Evolutionary conservation across 2,113 vertebrate genomes (phyloP).

Genomic region (Panthera uncia): DNA sequence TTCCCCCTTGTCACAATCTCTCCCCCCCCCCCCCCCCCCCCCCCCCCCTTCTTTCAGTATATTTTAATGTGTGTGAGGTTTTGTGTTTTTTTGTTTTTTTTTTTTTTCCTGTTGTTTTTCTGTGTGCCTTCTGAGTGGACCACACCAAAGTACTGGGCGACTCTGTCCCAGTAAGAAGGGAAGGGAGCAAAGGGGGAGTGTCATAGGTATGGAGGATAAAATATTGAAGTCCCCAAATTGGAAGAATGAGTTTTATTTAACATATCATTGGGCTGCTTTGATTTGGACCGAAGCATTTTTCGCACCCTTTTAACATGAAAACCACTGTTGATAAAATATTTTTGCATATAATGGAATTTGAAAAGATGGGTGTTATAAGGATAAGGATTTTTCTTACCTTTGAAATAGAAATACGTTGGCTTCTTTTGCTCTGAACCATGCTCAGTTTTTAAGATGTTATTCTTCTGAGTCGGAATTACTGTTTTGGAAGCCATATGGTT

Average conservation of each 20-base stretch:
- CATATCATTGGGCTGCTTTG: not conserved
- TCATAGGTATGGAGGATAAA: slow-evolving; percentile 22
- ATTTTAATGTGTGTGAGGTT: slow-evolving; percentile 9
- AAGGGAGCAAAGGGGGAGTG: not conserved
- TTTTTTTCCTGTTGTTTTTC: slow-evolving; percentile 17
- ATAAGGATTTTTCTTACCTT: slow-evolving; percentile 12
- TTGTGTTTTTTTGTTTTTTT: not conserved
- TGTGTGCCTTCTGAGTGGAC: slow-evolving; percentile 47
- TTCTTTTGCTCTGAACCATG: not conserved
- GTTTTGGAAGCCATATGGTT: slow-evolving; percentile 26
- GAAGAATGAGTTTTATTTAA: slow-evolving; percentile 30
- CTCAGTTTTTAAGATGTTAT: slow-evolving; percentile 48
- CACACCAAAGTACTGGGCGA: not conserved
- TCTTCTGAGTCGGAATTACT: slow-evolving; percentile 32
- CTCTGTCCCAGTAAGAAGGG: slow-evolving; percentile 21
- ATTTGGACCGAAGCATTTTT: slow-evolving; percentile 42
- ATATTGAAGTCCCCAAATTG: slow-evolving; percentile 9
- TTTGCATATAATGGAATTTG: slow-evolving; percentile 35
- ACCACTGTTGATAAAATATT: not conserved
- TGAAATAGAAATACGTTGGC: not conserved
- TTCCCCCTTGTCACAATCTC: not conserved
- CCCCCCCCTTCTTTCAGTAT: too few relatives aligned
- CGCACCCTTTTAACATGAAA: not conserved
- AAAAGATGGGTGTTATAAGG: slow-evolving; percentile 16
- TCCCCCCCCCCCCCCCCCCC: not conserved